phyloP scores from a whole-genome alignment of 1,140 invertebrate species.

The Hirudo medicinalis region DNA sequence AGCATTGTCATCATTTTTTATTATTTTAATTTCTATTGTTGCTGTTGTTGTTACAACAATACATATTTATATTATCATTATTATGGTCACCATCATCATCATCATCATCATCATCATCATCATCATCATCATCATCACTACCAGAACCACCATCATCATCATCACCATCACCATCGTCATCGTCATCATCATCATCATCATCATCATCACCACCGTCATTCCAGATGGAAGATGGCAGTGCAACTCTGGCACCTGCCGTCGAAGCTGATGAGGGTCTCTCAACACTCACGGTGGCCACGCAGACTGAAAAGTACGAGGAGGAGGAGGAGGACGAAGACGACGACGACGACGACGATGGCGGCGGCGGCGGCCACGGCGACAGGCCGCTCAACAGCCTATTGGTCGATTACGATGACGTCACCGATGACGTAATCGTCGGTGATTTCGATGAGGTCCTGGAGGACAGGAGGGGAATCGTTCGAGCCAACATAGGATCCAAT shows the following conservation, averaged over 20 bases:
- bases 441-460: not conserved
- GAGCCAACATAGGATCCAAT: not conserved
- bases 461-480: not conserved
- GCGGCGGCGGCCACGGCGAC: not conserved
- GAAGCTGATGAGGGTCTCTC: too few relatives aligned
- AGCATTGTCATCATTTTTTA: too few relatives aligned
- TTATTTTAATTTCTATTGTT: too few relatives aligned
- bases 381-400: not conserved
- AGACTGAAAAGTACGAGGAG: not conserved
- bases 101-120: constrained; percentile 10
- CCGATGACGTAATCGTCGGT: not conserved
- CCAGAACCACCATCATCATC: not conserved
- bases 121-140: not conserved
- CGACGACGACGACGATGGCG: constrained; percentile 7
- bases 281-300: not conserved
- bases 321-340: too few relatives aligned
- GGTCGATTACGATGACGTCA: constrained; percentile 8
- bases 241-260: not conserved
- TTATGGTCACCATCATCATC: constrained; percentile 1
- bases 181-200: too few relatives aligned
- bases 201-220: too few relatives aligned
- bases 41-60: too few relatives aligned
- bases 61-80: not conserved
- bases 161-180: not conserved
- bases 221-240: too few relatives aligned